Conservation (phyloP, 2,113 vertebrate species). For the Coryphaenoides rupestris region DNA sequence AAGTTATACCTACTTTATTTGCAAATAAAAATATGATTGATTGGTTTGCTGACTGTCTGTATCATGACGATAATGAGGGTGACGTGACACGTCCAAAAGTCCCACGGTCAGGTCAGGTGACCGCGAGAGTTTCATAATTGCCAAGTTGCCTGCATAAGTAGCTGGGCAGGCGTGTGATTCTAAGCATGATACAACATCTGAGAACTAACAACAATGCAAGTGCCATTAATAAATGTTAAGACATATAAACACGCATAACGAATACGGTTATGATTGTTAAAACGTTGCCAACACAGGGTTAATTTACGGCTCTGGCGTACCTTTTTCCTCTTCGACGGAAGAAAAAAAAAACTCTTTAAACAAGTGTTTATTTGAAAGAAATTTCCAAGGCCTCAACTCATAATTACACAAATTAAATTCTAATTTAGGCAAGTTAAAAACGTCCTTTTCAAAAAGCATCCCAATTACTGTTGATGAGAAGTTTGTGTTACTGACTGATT, state of each 20-base stretch:
- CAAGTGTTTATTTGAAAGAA: constrained; percentile 55
- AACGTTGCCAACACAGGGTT: constrained; percentile 37
- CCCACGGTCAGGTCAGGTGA: too few species aligned
- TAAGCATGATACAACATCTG: too few species aligned
- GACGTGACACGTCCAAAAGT: too few species aligned
- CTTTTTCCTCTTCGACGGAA: neutral
- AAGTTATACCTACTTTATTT: too few species aligned
- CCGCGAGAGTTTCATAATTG: too few species aligned
- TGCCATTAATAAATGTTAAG: too few species aligned
- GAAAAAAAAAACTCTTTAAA: constrained; percentile 32
- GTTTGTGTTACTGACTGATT: constrained; percentile 29
- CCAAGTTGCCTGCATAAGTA: too few species aligned
- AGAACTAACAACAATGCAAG: constrained; percentile 48
- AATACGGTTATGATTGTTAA: neutral
- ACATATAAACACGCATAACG: constrained; percentile 9
- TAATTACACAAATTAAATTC: constrained; percentile 66
- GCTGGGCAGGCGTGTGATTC: too few species aligned
- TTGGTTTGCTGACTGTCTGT: too few species aligned
- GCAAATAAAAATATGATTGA: too few species aligned
- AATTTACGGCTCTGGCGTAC: constrained; percentile 28
- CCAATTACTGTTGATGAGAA: constrained; percentile 40
- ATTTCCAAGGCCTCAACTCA: constrained; percentile 56
- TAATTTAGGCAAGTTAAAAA: constrained; percentile 60
- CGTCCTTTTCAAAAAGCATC: constrained; percentile 52
- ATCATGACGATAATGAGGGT: too few species aligned